These are phyloP conservation scores for Eupithecia pulchellata DNA, from an alignment of 2,888 invertebrate genomes.

Conservation along the genomic window DNA sequence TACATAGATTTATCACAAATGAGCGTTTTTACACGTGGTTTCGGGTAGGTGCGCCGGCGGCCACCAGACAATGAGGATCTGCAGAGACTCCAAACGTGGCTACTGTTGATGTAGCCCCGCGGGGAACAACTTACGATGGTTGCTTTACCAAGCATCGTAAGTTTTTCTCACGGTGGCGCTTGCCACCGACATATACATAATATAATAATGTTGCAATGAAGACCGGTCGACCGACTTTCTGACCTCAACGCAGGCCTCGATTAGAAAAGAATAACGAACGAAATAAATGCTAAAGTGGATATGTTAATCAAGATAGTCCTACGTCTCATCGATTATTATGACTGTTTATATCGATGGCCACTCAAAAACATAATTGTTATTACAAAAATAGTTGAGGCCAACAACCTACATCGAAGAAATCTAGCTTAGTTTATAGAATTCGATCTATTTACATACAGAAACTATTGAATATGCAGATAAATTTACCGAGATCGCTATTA, in stretches of 20 bases:
- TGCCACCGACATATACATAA: constrained; percentile 68
- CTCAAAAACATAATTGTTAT: constrained; percentile 59
- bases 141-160: constrained; percentile 42
- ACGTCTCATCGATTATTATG: constrained; percentile 57
- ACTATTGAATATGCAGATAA: constrained; percentile 8
- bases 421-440: not conserved
- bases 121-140: constrained; percentile 59
- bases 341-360: constrained; percentile 56
- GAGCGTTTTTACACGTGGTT: constrained; percentile 70
- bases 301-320: constrained; percentile 60
- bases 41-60: constrained; percentile 60
- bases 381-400: constrained; percentile 48
- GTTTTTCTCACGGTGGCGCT: constrained; percentile 82
- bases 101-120: constrained; percentile 39
- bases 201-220: constrained; percentile 75
- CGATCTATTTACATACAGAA: constrained; percentile 13
- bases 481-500: not conserved
- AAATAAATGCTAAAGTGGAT: constrained; percentile 57
- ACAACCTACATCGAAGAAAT: constrained; percentile 47
- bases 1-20: constrained; percentile 70
- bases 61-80: constrained; percentile 49
- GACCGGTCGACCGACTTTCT: constrained; percentile 71
- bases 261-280: constrained; percentile 65
- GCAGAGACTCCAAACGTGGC: constrained; percentile 43
- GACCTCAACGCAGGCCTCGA: constrained; percentile 61